A percentile compares a stretch with the other conserved stretches of the same genome.
phyloP scores from a whole-genome alignment of 2,113 vertebrate genomes.

The Aplodontia rufa region DNA sequence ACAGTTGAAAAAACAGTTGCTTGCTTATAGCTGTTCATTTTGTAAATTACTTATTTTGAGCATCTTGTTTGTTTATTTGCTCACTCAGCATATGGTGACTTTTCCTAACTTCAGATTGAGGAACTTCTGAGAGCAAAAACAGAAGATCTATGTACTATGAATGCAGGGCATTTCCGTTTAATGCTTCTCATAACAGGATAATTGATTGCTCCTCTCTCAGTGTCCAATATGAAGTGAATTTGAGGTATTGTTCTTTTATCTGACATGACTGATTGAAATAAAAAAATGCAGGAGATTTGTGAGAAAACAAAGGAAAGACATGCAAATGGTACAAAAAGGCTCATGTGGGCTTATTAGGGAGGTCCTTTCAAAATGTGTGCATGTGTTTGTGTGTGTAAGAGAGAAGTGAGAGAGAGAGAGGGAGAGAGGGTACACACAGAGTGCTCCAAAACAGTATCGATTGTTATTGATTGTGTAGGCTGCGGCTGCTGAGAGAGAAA shows the following conservation, averaged over 20 bases:
- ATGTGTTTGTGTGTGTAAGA: slow-evolving; percentile 6
- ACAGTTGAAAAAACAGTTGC: not conserved
- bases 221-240: not conserved
- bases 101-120: slow-evolving; percentile 62
- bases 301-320: slow-evolving; percentile 29
- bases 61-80: slow-evolving; percentile 60
- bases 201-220: slow-evolving; percentile 10
- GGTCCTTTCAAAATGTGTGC: not conserved
- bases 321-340: not conserved
- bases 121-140: slow-evolving; percentile 47
- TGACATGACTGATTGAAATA: not conserved
- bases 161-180: not conserved
- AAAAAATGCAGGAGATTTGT: not conserved
- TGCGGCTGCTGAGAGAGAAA: slow-evolving; percentile 64
- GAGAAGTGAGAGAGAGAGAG: not conserved
- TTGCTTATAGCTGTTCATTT: slow-evolving; percentile 34
- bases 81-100: slow-evolving; percentile 60
- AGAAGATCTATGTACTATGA: not conserved
- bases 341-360: not conserved
- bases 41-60: slow-evolving; percentile 62
- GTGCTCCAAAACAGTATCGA: slow-evolving; percentile 71
- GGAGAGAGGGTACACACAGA: slow-evolving; percentile 11
- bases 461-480: slow-evolving; percentile 77
- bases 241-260: slow-evolving; percentile 27
- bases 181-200: not conserved